phyloP scores from a whole-genome alignment of 1,140 invertebrate genomes.

The Eupeodes corollae region DNA sequence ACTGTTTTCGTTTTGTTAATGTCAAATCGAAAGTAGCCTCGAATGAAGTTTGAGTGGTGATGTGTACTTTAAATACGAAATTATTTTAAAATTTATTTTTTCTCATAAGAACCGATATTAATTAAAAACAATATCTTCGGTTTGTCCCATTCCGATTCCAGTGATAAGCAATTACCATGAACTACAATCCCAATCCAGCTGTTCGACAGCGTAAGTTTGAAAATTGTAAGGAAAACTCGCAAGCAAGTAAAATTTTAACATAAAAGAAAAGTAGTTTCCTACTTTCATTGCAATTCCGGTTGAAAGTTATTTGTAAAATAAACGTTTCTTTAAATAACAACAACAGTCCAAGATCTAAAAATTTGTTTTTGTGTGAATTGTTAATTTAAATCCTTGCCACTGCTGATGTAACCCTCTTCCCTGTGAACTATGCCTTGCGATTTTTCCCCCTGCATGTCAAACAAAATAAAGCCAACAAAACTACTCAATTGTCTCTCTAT shows the following conservation, averaged over 20 bases:
- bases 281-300: no score
- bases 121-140: no score
- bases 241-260: conserved; percentile 15
- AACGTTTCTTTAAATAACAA: background rate
- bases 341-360: conserved; percentile 4
- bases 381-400: background rate
- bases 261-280: background rate
- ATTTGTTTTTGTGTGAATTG: conserved; percentile 4
- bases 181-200: conserved; percentile 42
- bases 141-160: no score
- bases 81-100: no score
- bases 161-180: conserved; percentile 20
- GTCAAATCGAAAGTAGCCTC: no score
- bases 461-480: background rate
- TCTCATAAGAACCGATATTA: no score
- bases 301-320: no score
- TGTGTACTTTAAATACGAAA: no score
- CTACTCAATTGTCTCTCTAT: conserved; percentile 4
- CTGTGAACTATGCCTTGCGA: conserved; percentile 10
- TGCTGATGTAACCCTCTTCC: background rate
- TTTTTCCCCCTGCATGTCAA: conserved; percentile 18
- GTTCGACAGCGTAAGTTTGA: conserved; percentile 40
- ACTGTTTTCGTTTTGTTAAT: no score
- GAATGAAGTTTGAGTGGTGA: no score
- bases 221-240: conserved; percentile 33